Evolutionary conservation across 2,113 vertebrate species (phyloP).

Genomic region (Columbina picui): DNA sequence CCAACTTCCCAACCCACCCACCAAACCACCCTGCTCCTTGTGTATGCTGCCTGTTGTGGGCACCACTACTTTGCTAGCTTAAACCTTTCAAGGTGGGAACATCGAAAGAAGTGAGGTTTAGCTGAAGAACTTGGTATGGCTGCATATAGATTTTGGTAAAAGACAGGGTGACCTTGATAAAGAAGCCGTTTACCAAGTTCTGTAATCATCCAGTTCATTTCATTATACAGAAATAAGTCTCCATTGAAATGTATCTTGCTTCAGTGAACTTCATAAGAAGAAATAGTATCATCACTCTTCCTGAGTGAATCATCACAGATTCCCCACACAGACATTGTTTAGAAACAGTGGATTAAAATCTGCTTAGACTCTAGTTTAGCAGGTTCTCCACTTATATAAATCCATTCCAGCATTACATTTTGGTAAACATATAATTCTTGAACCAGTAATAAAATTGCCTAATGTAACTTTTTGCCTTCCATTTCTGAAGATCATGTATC

Average conservation of each 20-base stretch:
- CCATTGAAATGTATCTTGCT: neutral
- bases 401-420: neutral
- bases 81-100: neutral
- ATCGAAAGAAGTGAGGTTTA: neutral
- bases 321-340: neutral
- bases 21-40: neutral
- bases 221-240: neutral
- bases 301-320: neutral
- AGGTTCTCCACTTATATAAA: neutral
- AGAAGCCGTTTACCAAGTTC: neutral
- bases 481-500: neutral
- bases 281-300: neutral
- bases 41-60: neutral
- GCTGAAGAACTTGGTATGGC: neutral
- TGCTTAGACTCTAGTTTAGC: neutral
- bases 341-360: conserved; percentile 9
- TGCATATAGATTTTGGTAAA: neutral
- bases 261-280: neutral
- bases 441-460: neutral
- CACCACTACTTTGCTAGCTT: neutral
- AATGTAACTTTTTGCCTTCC: neutral
- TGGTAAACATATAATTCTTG: neutral
- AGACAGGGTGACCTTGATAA: neutral
- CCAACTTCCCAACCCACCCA: neutral
- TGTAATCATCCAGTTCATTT: neutral